phyloP scores from a whole-genome alignment of 2,113 vertebrate species.

The Gallinago paraguaiae region DNA sequence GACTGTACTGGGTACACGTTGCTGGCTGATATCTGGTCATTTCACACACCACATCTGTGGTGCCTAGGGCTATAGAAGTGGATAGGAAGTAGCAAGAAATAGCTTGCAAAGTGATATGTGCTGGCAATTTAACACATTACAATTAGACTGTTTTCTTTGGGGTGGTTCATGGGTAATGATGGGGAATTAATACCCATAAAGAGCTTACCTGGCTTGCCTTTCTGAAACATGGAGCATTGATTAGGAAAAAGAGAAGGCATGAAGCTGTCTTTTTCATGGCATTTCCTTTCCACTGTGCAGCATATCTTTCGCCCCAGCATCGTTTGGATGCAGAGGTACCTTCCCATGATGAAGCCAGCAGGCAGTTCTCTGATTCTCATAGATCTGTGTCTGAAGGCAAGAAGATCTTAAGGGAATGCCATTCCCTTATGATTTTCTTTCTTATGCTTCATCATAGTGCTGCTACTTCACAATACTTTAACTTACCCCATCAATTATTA shows the following conservation, averaged over 20 bases:
- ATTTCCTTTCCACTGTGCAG: not conserved
- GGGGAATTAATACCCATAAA: not conserved
- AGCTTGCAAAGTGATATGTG: not conserved
- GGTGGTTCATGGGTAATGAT: constrained; percentile 13
- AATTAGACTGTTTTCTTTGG: constrained; percentile 19
- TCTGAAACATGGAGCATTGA: not conserved
- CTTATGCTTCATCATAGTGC: not conserved
- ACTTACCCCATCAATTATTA: not conserved
- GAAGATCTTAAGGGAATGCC: not conserved
- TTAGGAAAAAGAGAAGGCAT: not conserved
- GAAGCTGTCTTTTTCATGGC: not conserved
- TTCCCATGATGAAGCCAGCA: not conserved
- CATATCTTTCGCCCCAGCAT: not conserved
- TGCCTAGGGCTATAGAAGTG: constrained; percentile 3
- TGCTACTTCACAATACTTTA: not conserved
- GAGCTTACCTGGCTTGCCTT: not conserved
- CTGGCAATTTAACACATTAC: constrained; percentile 12
- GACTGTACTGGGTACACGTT: not conserved
- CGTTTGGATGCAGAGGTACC: not conserved
- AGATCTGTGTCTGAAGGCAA: not conserved
- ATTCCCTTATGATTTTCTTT: not conserved
- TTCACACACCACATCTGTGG: not conserved
- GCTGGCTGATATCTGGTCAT: not conserved
- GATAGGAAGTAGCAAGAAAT: not conserved
- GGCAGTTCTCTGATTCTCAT: not conserved